Conservation (phyloP, 2,888 invertebrate species). For the Tinea trinotella region DNA sequence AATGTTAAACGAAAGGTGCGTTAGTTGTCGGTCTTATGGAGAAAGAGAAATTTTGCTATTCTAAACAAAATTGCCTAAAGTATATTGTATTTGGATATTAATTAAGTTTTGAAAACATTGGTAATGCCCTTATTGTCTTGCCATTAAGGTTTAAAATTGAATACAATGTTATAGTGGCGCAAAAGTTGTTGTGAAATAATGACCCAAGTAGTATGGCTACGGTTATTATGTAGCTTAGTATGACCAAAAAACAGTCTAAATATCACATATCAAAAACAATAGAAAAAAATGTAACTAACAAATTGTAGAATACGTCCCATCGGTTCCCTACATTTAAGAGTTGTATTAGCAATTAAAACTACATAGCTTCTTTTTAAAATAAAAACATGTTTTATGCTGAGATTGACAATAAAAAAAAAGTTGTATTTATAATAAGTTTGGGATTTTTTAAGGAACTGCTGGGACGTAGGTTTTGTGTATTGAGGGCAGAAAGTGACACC, state of each 20-base stretch:
- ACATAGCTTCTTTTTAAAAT: too few species aligned
- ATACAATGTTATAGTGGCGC: not conserved
- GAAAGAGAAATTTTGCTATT: slow-evolving; percentile 32
- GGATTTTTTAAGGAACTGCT: not conserved
- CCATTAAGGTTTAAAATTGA: slow-evolving; percentile 32
- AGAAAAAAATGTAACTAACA: not conserved
- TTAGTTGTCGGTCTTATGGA: slow-evolving; percentile 61
- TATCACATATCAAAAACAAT: not conserved
- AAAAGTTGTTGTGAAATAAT: not conserved
- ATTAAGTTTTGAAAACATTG: slow-evolving; percentile 51
- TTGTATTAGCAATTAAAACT: too few species aligned
- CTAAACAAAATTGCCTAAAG: slow-evolving; percentile 56
- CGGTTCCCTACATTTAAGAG: not conserved
- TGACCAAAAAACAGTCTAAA: too few species aligned
- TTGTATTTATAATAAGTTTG: not conserved
- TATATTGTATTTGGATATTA: slow-evolving; percentile 53
- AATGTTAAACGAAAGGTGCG: slow-evolving; percentile 60
- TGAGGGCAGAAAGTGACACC: slow-evolving; percentile 5
- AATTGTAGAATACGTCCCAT: not conserved
- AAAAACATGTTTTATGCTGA: not conserved
- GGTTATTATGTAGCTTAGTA: too few species aligned
- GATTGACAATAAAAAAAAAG: not conserved
- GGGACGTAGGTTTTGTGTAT: not conserved
- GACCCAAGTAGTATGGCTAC: not conserved
- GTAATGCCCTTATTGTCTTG: slow-evolving; percentile 49